A percentile compares a stretch with the other conserved stretches of the same genome.
These are phyloP conservation scores for Oxyruncus cristatus DNA, from an alignment of 2,113 vertebrate genomes.

Conservation along the genomic window DNA sequence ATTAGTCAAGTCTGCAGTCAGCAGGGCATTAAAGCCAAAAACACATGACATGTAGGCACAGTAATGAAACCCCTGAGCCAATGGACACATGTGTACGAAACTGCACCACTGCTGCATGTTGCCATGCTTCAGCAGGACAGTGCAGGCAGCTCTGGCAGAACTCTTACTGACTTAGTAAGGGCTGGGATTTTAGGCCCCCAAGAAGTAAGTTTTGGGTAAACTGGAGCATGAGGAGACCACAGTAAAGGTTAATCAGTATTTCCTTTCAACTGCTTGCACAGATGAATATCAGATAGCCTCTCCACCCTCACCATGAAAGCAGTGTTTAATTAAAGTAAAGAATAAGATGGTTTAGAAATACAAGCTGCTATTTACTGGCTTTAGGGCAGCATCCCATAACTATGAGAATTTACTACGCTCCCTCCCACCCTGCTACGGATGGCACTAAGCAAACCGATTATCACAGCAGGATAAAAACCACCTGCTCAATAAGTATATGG, in stretches of 20 bases:
- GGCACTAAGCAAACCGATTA: background rate
- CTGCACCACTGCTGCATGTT: fast-evolving
- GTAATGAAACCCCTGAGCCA: background rate
- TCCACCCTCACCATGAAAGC: background rate
- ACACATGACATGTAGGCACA: background rate
- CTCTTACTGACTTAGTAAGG: background rate
- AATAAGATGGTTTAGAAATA: background rate
- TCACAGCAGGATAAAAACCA: background rate
- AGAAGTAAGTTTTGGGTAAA: background rate
- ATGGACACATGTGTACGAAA: background rate
- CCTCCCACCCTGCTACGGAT: background rate
- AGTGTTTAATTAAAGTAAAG: background rate
- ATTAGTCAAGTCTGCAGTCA: fast-evolving
- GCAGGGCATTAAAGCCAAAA: background rate
- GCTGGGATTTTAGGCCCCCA: background rate
- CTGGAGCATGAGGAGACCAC: fast-evolving
- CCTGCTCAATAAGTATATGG: background rate
- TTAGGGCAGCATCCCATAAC: background rate
- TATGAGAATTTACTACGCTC: background rate
- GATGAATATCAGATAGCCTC: conserved; percentile 4
- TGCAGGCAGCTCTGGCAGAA: background rate
- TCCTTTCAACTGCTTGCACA: background rate
- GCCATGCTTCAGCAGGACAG: background rate
- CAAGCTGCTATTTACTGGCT: background rate
- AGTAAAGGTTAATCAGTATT: background rate